Percentiles rank a stretch among this genome's conserved stretches.
phyloP scores from a whole-genome alignment of 2,113 vertebrate genomes.

The Otus sunia region DNA sequence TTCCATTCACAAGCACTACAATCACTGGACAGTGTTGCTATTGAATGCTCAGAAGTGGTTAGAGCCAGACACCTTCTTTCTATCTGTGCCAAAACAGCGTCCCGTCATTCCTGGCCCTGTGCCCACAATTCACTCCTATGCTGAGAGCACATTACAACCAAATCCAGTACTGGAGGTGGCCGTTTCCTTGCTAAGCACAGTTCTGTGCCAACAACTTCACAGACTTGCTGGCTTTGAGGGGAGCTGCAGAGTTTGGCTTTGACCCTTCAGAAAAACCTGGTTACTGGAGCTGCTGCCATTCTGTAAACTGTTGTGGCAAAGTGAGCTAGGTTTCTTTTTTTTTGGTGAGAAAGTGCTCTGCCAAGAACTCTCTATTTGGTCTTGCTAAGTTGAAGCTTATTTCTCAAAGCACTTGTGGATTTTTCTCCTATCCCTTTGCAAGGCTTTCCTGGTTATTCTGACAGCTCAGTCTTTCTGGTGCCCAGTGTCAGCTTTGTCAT shows the following conservation, averaged over 20 bases:
- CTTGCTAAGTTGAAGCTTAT: not conserved
- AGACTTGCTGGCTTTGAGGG: not conserved
- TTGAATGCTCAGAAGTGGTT: not conserved
- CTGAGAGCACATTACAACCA: not conserved
- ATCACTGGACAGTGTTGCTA: not conserved
- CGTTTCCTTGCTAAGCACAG: not conserved
- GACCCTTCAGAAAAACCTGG: not conserved
- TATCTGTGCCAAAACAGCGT: not conserved
- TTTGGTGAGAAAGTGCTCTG: not conserved
- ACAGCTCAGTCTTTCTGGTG: not conserved
- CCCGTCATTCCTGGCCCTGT: not conserved
- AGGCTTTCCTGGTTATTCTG: not conserved
- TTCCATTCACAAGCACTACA: not conserved
- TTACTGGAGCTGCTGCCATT: not conserved
- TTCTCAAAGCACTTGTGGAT: not conserved
- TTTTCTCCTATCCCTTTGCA: not conserved
- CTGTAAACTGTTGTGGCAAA: not conserved
- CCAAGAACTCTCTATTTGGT: not conserved
- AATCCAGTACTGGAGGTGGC: not conserved
- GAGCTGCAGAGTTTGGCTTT: not conserved
- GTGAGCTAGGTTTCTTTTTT: not conserved
- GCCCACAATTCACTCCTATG: slow-evolving; percentile 4
- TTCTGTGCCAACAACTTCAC: not conserved
- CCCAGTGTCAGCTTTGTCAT: not conserved
- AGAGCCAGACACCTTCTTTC: slow-evolving; percentile 48